phyloP scores from a whole-genome alignment of 1,140 invertebrate genomes.

The Heliconius melpomene region DNA sequence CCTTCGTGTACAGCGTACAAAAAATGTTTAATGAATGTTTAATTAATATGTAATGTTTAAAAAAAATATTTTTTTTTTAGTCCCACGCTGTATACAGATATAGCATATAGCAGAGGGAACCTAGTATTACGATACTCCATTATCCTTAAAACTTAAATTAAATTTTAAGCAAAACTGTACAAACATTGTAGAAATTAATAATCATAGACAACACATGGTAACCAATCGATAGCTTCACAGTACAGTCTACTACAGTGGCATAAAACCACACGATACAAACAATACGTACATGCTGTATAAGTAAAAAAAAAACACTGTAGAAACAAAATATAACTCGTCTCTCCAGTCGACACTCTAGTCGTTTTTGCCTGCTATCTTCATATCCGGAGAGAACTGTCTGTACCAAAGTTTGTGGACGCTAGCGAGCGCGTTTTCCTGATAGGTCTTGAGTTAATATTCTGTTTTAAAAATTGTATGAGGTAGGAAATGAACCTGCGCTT shows the following conservation, averaged over 20 bases:
- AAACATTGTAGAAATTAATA: background rate
- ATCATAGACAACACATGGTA: conserved; percentile 27
- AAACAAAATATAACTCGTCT: conserved; percentile 66
- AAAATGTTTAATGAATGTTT: too few species aligned
- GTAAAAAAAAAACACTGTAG: conserved; percentile 42
- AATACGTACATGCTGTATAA: conserved; percentile 46
- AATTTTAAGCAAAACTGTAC: background rate
- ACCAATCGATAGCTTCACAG: conserved; percentile 48
- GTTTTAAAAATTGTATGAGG: too few species aligned
- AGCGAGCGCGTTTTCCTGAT: background rate
- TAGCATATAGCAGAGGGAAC: too few species aligned
- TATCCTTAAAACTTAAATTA: too few species aligned
- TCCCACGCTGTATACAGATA: too few species aligned
- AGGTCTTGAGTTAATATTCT: background rate
- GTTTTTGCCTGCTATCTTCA: conserved; percentile 74
- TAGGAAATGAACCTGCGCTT: too few species aligned
- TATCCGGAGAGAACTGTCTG: conserved; percentile 54
- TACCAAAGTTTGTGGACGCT: conserved; percentile 12
- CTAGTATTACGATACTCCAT: too few species aligned
- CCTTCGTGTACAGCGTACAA: too few species aligned
- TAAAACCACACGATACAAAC: conserved; percentile 45
- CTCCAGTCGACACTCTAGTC: conserved; percentile 44
- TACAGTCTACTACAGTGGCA: conserved; percentile 49
- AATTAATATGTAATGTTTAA: too few species aligned
- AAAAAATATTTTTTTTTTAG: too few species aligned